Conservation (phyloP, 2,888 invertebrate genomes). For the Euspilapteryx auroguttella region DNA sequence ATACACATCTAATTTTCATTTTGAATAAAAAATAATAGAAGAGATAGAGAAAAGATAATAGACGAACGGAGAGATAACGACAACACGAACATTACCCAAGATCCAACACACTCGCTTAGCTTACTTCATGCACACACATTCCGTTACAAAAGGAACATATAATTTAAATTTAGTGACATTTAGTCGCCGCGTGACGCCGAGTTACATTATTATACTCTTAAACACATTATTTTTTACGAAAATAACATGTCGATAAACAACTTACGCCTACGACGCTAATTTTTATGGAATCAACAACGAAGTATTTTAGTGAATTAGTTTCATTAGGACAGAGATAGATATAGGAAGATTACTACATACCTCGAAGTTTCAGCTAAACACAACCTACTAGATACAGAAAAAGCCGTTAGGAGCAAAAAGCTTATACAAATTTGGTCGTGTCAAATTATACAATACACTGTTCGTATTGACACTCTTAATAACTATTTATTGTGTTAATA, state of each 20-base stretch:
- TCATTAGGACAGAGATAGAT: slow-evolving; percentile 7
- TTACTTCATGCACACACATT: slow-evolving; percentile 19
- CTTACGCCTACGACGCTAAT: slow-evolving; percentile 21
- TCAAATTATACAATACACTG: slow-evolving; percentile 22
- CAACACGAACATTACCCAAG: slow-evolving; percentile 34
- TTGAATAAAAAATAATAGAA: slow-evolving; percentile 20
- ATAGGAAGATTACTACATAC: slow-evolving; percentile 3
- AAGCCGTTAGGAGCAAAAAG: slow-evolving; percentile 1
- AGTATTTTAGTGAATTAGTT: slow-evolving; percentile 13
- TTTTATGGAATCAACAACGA: slow-evolving; percentile 52
- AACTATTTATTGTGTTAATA: slow-evolving; percentile 48
- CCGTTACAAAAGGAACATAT: slow-evolving; percentile 3
- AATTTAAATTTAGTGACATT: slow-evolving; percentile 51
- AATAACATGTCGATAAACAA: slow-evolving; percentile 32
- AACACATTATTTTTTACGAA: slow-evolving; percentile 34
- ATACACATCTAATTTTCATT: slow-evolving; percentile 15
- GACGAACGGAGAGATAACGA: slow-evolving; percentile 38
- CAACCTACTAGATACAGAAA: not conserved
- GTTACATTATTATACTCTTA: slow-evolving; percentile 13
- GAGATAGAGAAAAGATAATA: slow-evolving; percentile 17
- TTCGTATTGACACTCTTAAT: slow-evolving; percentile 25
- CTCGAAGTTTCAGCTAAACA: not conserved
- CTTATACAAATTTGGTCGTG: slow-evolving; percentile 27
- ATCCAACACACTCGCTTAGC: slow-evolving; percentile 16
- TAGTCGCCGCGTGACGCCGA: slow-evolving; percentile 16